Evolutionary conservation across 2,888 invertebrate species (phyloP), one percentile per base, ranked within the genome.

Genomic region (Eurois occulta): DNA sequence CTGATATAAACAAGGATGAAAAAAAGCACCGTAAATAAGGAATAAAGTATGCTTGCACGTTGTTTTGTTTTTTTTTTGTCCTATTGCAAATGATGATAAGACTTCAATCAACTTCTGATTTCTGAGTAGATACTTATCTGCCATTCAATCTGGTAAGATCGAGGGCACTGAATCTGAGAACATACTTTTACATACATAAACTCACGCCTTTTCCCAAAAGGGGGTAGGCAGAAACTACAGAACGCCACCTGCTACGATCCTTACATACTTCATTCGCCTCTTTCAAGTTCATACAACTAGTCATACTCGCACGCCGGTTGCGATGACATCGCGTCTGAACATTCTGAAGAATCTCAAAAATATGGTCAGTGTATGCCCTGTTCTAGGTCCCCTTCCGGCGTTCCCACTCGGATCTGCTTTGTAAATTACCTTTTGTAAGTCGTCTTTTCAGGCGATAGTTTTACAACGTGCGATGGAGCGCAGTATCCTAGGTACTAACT

Each of bases 1-100:
- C 77, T 24, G 91, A 93, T 11, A 91, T 74, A n/a, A 92, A 91
- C 62, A 86, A 87, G 13, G 87, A 91, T 24, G 92, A 94, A 81
- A 32, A 7, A 35, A 32, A 10, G 21, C 8, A 83, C 87, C 21
- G 35, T 21, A 35, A 35, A 21, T 62, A 35, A 21, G 10, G 35
- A 62, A 62, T 62, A 62, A 80, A 80, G 65, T 11, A 48, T 52
- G 24, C 18, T 80, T 1, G 7, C 11, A 38, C 1, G 11, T 28
- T 28, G 16, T 48, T 28, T 52, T 46, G 43, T 16, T 55, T 4
- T 62, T 28, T 8, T 35, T 55, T 24, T 38, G 4, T 32, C 32
- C 21, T 18, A 32, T 32, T 60, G 32, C 2, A 60, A 60, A 18
- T 60, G 32, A 60, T 32, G 32, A 8, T 32, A 10, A 32, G 60